Conservation (phyloP, 2,888 invertebrate species). For the Dermolepida albohirtum region DNA sequence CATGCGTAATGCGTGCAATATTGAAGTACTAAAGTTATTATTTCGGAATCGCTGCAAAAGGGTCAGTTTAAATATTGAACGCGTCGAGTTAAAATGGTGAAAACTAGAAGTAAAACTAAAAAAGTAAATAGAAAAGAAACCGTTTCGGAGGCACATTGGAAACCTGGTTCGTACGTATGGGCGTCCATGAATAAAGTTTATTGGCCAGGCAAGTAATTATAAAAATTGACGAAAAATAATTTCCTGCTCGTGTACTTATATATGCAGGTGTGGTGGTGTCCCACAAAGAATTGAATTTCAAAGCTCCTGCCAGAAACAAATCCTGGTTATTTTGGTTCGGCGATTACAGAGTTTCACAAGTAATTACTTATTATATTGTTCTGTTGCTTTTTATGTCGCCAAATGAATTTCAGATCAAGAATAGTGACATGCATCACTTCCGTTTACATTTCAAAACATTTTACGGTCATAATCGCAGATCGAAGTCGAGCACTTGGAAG, state of each 20-base stretch:
- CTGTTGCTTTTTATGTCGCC: not conserved
- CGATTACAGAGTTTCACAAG: conserved; percentile 42
- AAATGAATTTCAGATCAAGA: conserved; percentile 19
- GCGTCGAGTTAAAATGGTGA: no score
- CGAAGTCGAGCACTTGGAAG: conserved; percentile 8
- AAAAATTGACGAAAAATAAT: not conserved
- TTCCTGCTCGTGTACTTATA: not conserved
- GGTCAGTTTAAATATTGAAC: no score
- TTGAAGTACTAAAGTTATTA: no score
- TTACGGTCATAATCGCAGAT: conserved; percentile 19
- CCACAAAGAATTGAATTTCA: conserved; percentile 31
- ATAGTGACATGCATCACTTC: conserved; percentile 33
- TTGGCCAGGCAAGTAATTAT: conserved; percentile 20
- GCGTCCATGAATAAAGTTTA: conserved; percentile 25
- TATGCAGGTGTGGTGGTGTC: conserved; percentile 19
- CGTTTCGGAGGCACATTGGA: no score
- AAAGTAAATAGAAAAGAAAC: no score
- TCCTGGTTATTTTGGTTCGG: conserved; percentile 45
- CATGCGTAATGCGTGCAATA: no score
- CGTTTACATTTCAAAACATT: conserved; percentile 24
- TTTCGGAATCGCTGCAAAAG: no score
- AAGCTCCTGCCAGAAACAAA: conserved; percentile 12
- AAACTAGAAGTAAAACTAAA: no score
- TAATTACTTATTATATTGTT: not conserved
- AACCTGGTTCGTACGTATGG: conserved; percentile 25